Base-by-base conservation (phyloP, 2,888 invertebrate genomes). In the Corythucha ciliata region DNA sequence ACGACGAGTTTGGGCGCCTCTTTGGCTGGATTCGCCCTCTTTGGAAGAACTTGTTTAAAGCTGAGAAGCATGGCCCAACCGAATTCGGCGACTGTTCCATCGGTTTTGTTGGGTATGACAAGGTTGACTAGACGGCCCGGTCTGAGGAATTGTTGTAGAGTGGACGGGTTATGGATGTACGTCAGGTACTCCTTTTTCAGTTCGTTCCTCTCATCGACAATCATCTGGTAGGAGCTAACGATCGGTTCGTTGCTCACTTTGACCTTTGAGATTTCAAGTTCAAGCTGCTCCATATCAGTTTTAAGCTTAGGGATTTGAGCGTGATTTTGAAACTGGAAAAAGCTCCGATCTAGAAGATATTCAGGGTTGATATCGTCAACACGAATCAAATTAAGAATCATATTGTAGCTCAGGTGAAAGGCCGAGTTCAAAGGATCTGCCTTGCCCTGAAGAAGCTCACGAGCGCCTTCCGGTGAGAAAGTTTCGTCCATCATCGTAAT, bases 311-410 rank as follows among this genome's bases (percentile, higher is more conserved):
- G 98, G 63, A 99, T 90, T 14, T 84, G 78, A 0, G 93, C 81
- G 70, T 94, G 96, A 72, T 97, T 98, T 72, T 99, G 99, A 66
- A 98, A 99, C 70, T 99, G 98, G 70, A 83, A 94, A 72, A 99
- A 99, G 61, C 94, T 94, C 57, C 94, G 76, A 66, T 97, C 96
- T 65, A 99, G 73, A 93, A 99, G 97, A 66, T 92, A 98, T 68
- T 98, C 96, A 0, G 98, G 98, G 72, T 98, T 97, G 49, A 99
- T 96, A 72, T 96, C 98, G 70, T 98, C 98, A 1, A 98, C 98
- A 59, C 99, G 74, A 58, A 98, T 72, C 58, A 99, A 72, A 78
- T 99, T 84, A 51, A 94, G 70, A 3, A 99, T 96, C 98, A 99
- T 99, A 68, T 98, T 98, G 69, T 99, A 99, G 0, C 97, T 97